Percentiles rank a stretch among this genome's conserved stretches.
phyloP scores from a whole-genome alignment of 2,888 invertebrate species.

The Coleophora deauratella region DNA sequence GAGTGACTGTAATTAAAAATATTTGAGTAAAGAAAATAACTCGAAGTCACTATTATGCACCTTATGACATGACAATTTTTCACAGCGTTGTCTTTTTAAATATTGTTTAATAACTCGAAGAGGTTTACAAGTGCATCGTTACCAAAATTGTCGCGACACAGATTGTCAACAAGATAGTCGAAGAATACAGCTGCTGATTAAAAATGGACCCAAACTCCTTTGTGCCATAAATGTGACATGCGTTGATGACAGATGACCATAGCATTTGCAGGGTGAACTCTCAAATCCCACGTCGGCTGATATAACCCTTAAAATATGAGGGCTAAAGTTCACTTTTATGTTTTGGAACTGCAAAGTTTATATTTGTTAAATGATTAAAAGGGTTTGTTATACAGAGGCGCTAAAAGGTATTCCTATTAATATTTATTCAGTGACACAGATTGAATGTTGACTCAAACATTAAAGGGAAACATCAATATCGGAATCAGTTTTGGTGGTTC shows the following conservation, averaged over 20 bases:
- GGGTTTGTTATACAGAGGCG: constrained; percentile 54
- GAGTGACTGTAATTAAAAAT: too few species aligned
- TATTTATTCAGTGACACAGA: constrained; percentile 29
- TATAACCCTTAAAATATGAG: too few species aligned
- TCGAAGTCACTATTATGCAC: too few species aligned
- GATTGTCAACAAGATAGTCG: not conserved
- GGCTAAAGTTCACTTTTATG: not conserved
- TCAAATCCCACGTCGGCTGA: constrained; percentile 19
- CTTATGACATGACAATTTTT: too few species aligned
- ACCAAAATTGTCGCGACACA: too few species aligned
- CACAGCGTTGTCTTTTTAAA: too few species aligned
- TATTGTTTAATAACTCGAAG: too few species aligned
- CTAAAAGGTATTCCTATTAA: constrained; percentile 55
- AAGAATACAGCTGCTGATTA: constrained; percentile 29
- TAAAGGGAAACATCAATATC: constrained; percentile 32
- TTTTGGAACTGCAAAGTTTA: constrained; percentile 6
- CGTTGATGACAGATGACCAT: constrained; percentile 60
- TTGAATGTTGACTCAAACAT: constrained; percentile 33
- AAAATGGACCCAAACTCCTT: constrained; percentile 32
- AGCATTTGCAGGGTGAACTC: too few species aligned
- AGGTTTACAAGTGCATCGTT: too few species aligned
- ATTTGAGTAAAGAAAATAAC: too few species aligned
- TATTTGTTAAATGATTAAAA: constrained; percentile 20
- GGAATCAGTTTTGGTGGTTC: constrained; percentile 26
- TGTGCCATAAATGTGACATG: constrained; percentile 51